phyloP scores from a whole-genome alignment of 1,140 invertebrate genomes.

The Amphibalanus amphitrite region DNA sequence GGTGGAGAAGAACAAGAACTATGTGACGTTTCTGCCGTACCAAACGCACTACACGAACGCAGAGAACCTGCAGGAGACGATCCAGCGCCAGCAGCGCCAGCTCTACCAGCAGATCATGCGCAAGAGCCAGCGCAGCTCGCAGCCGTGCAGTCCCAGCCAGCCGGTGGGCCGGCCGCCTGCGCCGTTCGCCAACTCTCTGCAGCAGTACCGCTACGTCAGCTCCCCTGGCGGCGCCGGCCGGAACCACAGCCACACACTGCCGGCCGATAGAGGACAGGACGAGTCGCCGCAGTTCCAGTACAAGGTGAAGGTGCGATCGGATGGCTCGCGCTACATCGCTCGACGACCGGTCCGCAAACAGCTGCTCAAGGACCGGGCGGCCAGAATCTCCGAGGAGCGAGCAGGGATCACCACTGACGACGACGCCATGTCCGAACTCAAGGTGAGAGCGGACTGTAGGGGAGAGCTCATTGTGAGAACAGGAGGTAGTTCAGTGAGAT shows the following conservation, averaged over 20 bases:
- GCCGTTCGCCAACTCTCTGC: not conserved
- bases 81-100: constrained; percentile 46
- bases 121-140: constrained; percentile 55
- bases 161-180: constrained; percentile 47
- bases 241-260: constrained; percentile 9
- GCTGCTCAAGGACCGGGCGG: constrained; percentile 46
- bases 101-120: constrained; percentile 51
- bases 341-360: constrained; percentile 47
- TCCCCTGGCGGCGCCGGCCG: constrained; percentile 33
- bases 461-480: no score
- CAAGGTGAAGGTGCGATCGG: constrained; percentile 56
- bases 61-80: constrained; percentile 51
- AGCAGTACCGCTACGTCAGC: constrained; percentile 39
- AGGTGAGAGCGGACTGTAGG: constrained; percentile 30
- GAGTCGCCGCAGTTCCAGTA: constrained; percentile 30
- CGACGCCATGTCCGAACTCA: constrained; percentile 60
- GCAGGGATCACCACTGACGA: constrained; percentile 61
- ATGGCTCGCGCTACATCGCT: constrained; percentile 61
- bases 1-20: constrained; percentile 21
- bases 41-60: constrained; percentile 54
- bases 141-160: constrained; percentile 53
- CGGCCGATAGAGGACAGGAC: constrained; percentile 35
- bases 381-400: constrained; percentile 47
- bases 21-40: constrained; percentile 22
- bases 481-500: no score